These are phyloP conservation scores for Bubo bubo DNA, from an alignment of 2,113 vertebrate genomes.

Conservation along the genomic window DNA sequence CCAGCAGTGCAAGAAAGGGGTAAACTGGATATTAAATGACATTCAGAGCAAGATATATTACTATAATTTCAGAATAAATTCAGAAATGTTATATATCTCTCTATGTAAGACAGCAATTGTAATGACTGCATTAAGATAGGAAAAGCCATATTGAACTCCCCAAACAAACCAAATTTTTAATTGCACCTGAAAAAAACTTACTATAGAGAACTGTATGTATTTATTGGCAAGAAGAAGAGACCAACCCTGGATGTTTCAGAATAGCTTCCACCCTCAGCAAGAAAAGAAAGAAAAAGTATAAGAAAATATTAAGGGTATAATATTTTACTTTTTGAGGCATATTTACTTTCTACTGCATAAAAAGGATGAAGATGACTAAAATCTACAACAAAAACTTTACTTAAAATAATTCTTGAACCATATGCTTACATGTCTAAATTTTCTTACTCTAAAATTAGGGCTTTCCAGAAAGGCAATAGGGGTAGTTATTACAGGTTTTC, in stretches of 20 bases:
- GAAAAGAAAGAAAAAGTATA: background rate
- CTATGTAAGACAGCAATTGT: background rate
- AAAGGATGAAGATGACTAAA: background rate
- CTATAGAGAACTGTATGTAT: background rate
- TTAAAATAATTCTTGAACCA: background rate
- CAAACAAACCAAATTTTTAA: background rate
- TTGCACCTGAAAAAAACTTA: background rate
- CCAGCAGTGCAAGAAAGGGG: background rate
- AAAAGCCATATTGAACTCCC: background rate
- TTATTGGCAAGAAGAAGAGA: background rate
- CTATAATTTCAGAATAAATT: background rate
- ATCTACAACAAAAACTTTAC: background rate
- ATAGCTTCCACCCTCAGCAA: background rate
- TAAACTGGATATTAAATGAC: background rate
- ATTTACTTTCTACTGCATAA: background rate
- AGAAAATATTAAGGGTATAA: background rate
- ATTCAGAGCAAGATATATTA: background rate
- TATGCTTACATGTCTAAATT: background rate
- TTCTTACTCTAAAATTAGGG: background rate
- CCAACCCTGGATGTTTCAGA: background rate
- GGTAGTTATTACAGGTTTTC: background rate
- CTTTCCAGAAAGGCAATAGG: background rate
- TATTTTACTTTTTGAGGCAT: background rate
- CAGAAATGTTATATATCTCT: background rate
- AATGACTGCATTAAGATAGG: background rate